Conservation (phyloP, 2,888 invertebrate genomes). For the Anorthoa munda region DNA sequence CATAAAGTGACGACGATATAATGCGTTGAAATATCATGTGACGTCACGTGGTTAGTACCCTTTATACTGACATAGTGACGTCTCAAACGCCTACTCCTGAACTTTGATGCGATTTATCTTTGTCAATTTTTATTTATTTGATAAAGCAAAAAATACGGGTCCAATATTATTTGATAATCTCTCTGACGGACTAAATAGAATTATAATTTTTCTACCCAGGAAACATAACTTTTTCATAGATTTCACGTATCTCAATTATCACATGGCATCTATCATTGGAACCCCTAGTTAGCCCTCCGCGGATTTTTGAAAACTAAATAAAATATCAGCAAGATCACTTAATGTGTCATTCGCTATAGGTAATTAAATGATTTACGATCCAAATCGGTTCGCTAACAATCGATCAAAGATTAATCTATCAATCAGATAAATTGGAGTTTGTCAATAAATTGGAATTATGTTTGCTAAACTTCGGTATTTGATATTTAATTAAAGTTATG, state of each 20-base stretch:
- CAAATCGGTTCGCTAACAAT: slow-evolving; percentile 30
- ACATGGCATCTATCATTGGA: neutral
- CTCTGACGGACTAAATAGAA: no score
- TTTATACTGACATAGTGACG: no score
- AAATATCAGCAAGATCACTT: slow-evolving; percentile 19
- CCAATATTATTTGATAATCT: no score
- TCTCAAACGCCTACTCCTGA: no score
- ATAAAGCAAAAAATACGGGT: no score
- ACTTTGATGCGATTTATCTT: no score
- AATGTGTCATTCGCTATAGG: slow-evolving; percentile 26
- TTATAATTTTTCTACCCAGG: no score
- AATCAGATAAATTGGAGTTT: slow-evolving; percentile 52
- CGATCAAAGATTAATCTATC: slow-evolving; percentile 49
- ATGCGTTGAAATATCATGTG: no score
- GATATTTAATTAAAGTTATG: slow-evolving; percentile 22
- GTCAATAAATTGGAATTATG: slow-evolving; percentile 49
- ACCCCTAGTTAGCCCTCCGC: neutral
- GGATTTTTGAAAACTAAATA: slow-evolving; percentile 25
- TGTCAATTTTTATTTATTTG: no score
- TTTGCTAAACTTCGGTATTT: slow-evolving; percentile 32
- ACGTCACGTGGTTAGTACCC: no score
- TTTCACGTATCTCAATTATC: neutral
- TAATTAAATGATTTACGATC: slow-evolving; percentile 52
- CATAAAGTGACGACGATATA: no score
- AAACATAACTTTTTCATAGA: neutral